Conservation (phyloP, 2,113 vertebrate species). For the Maccullochella peelii region DNA sequence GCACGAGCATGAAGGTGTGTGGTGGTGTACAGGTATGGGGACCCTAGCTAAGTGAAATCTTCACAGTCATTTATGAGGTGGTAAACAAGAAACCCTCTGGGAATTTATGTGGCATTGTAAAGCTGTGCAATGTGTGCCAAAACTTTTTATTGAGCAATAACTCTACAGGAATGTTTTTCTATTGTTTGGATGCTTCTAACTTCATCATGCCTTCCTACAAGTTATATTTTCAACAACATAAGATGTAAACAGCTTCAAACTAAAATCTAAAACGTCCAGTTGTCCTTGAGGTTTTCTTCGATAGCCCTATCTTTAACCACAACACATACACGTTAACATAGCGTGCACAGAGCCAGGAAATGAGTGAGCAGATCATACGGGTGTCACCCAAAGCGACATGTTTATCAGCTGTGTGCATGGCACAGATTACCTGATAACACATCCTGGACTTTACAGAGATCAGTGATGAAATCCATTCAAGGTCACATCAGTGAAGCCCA, state of each 20-base stretch:
- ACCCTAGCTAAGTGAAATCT: conserved; percentile 35
- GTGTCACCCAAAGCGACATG: conserved; percentile 56
- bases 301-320: conserved; percentile 38
- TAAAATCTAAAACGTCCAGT: conserved; percentile 39
- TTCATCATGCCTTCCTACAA: conserved; percentile 19
- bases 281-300: conserved; percentile 53
- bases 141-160: conserved; percentile 39
- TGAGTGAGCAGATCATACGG: conserved; percentile 55
- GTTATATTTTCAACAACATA: conserved; percentile 42
- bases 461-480: conserved; percentile 54
- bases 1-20: conserved; percentile 33
- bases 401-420: conserved; percentile 61
- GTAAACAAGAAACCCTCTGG: conserved; percentile 63
- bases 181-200: conserved; percentile 47
- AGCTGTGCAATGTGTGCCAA: conserved; percentile 50
- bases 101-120: conserved; percentile 70
- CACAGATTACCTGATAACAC: conserved; percentile 66
- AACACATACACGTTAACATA: not conserved
- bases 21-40: conserved; percentile 16
- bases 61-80: conserved; percentile 57
- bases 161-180: conserved; percentile 52
- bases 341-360: conserved; percentile 35
- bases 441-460: conserved; percentile 66
- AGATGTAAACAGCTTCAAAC: conserved; percentile 52
- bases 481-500: conserved; percentile 47